A percentile compares a stretch with the other conserved stretches of the same genome.
Evolutionary conservation across 2,888 invertebrate species (phyloP).

Genomic region (Drosophila macrospina): DNA sequence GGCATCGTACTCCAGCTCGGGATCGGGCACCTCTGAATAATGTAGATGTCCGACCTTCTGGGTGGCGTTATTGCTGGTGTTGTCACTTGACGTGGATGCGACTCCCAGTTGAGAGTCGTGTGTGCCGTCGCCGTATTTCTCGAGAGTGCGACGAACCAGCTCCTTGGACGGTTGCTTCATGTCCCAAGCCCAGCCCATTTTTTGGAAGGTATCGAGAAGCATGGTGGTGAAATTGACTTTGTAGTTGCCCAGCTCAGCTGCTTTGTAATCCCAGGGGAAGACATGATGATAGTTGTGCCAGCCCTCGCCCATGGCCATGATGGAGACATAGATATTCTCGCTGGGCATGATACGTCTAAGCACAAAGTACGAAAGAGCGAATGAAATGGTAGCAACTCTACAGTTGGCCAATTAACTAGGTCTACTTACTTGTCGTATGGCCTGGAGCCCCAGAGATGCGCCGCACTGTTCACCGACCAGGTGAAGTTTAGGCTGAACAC

Average conservation of each 20-base stretch:
- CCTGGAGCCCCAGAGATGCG: constrained; percentile 91
- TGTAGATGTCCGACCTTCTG: constrained; percentile 77
- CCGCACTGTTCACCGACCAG: constrained; percentile 96
- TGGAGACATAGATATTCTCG: constrained; percentile 91
- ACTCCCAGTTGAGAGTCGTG: constrained; percentile 67
- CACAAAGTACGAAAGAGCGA: constrained; percentile 84
- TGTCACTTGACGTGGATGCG: constrained; percentile 3
- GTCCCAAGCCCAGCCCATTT: constrained; percentile 92
- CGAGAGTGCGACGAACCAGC: constrained; percentile 87
- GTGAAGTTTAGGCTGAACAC: constrained; percentile 91
- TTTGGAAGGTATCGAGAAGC: constrained; percentile 89
- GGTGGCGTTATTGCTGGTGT: constrained; percentile 10
- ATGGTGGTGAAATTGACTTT: constrained; percentile 90
- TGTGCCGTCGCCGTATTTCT: constrained; percentile 85
- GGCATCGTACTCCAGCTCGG: constrained; percentile 80
- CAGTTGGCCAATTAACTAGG: neutral
- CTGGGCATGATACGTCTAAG: constrained; percentile 90
- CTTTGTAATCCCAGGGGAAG: constrained; percentile 97
- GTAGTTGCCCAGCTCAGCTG: constrained; percentile 92
- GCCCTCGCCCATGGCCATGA: constrained; percentile 93
- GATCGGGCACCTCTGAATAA: constrained; percentile 83
- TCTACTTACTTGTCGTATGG: constrained; percentile 90
- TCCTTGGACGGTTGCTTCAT: constrained; percentile 88
- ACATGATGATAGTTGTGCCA: constrained; percentile 98
- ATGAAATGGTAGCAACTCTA: neutral